phyloP scores from a whole-genome alignment of 2,113 vertebrate genomes.

The Plestiodon gilberti region DNA sequence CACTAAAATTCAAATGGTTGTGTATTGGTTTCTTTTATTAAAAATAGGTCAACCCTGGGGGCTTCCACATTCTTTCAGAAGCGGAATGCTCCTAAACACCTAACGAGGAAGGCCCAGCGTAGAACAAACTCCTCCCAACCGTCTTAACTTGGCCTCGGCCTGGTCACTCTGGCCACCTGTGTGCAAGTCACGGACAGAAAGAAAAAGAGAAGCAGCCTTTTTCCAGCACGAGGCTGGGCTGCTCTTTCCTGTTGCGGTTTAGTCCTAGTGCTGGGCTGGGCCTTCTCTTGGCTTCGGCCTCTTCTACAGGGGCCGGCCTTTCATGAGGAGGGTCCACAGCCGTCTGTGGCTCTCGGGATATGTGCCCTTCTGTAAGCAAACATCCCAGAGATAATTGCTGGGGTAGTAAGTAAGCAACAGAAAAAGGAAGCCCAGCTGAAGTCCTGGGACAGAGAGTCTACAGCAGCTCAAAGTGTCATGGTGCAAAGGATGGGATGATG shows the following conservation, averaged over 20 bases:
- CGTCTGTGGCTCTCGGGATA: neutral
- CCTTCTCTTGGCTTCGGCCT: neutral
- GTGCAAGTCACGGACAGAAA: neutral
- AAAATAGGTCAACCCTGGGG: slow-evolving; percentile 9
- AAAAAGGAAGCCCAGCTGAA: slow-evolving; percentile 20
- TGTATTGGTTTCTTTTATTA: slow-evolving; percentile 31
- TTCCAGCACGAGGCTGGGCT: no score
- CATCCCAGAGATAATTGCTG: neutral
- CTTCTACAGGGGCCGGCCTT: neutral
- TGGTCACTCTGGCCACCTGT: neutral
- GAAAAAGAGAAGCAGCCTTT: neutral
- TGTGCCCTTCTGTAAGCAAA: neutral
- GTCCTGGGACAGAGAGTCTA: no score
- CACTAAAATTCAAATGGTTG: slow-evolving; percentile 47
- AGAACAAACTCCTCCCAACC: neutral
- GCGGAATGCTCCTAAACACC: neutral
- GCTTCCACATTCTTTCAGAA: neutral
- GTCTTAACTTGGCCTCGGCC: neutral
- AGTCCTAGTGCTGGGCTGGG: neutral
- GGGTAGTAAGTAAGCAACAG: neutral
- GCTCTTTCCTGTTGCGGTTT: neutral
- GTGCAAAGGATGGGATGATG: neutral
- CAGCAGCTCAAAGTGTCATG: slow-evolving; percentile 5
- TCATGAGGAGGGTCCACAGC: neutral
- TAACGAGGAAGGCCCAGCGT: neutral